Conservation (phyloP, 1,140 invertebrate genomes). For the Pristionchus pacificus region DNA sequence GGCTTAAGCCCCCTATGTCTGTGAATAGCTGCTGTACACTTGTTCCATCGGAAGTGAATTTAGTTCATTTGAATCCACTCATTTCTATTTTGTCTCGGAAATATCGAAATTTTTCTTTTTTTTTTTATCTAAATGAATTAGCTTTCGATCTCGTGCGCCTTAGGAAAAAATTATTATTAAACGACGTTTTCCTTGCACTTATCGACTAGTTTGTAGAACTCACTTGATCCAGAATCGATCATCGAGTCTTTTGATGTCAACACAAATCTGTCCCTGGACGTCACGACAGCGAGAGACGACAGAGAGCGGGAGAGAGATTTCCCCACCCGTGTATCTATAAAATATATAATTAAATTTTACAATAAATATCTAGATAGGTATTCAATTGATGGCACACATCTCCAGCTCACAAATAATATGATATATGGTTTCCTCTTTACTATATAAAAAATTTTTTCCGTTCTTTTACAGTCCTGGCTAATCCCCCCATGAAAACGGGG, state of each 20-base stretch:
- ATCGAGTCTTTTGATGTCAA: constrained; percentile 1
- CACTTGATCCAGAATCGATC: constrained; percentile 9
- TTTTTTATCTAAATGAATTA: neutral
- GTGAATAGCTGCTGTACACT: neutral
- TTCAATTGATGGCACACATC: no score
- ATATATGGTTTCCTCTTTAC: no score
- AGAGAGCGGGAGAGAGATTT: constrained; percentile 8
- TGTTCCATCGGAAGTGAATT: constrained; percentile 1
- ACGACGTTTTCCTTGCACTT: no score
- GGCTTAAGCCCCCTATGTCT: constrained; percentile 2
- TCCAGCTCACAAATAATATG: no score
- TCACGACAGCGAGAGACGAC: constrained; percentile 12
- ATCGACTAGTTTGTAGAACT: neutral
- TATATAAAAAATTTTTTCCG: no score
- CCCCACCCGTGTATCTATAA: neutral
- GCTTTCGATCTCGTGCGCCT: neutral
- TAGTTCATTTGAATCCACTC: neutral
- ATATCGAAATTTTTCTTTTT: neutral
- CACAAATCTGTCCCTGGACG: constrained; percentile 10
- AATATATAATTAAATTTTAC: neutral
- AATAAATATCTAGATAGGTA: no score
- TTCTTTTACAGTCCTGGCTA: no score
- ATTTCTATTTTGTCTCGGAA: neutral
- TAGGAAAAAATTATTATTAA: no score
- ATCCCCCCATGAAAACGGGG: no score